Conservation (phyloP, 2,797 vertebrate species). For the Odontamblyopus lacepedii region DNA sequence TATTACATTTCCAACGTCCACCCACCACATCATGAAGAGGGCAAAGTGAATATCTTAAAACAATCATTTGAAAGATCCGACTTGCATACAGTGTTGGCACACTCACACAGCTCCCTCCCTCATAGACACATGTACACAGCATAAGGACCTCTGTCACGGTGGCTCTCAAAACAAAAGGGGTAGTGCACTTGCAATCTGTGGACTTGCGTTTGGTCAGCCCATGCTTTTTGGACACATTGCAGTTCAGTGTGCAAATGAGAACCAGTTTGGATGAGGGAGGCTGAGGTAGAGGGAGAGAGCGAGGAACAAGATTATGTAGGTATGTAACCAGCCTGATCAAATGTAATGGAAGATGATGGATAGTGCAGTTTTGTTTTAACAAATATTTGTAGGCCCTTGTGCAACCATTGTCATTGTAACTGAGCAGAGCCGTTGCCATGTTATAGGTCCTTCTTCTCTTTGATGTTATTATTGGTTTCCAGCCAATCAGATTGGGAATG, state of each 20-base stretch:
- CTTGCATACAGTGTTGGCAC: slow-evolving; percentile 78
- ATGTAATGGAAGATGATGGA: slow-evolving; percentile 61
- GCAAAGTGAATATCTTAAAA: slow-evolving; percentile 89
- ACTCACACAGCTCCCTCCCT: slow-evolving; percentile 51
- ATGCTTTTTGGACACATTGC: slow-evolving; percentile 71
- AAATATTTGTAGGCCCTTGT: slow-evolving; percentile 57
- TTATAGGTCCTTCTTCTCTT: slow-evolving; percentile 69
- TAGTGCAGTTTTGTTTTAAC: slow-evolving; percentile 66
- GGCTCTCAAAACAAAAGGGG: slow-evolving; percentile 55
- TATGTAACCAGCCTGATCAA: slow-evolving; percentile 66
- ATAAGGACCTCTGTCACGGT: slow-evolving; percentile 55
- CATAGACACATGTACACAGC: slow-evolving; percentile 52
- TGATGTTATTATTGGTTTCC: slow-evolving; percentile 61
- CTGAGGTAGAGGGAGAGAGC: slow-evolving; percentile 76
- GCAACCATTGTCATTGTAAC: slow-evolving; percentile 64
- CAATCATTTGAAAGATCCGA: slow-evolving; percentile 79
- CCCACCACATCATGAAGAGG: slow-evolving; percentile 76
- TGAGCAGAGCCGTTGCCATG: slow-evolving; percentile 61
- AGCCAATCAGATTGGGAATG: slow-evolving; percentile 62
- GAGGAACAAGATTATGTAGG: slow-evolving; percentile 43
- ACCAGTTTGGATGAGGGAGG: slow-evolving; percentile 63
- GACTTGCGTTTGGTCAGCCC: slow-evolving; percentile 55
- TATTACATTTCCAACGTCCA: slow-evolving; percentile 84
- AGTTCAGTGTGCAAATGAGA: slow-evolving; percentile 74
- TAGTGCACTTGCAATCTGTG: slow-evolving; percentile 65